A percentile compares a stretch with the other conserved stretches of the same genome.
phyloP scores from a whole-genome alignment of 1,140 invertebrate genomes.

The Drosophila trapezifrons region DNA sequence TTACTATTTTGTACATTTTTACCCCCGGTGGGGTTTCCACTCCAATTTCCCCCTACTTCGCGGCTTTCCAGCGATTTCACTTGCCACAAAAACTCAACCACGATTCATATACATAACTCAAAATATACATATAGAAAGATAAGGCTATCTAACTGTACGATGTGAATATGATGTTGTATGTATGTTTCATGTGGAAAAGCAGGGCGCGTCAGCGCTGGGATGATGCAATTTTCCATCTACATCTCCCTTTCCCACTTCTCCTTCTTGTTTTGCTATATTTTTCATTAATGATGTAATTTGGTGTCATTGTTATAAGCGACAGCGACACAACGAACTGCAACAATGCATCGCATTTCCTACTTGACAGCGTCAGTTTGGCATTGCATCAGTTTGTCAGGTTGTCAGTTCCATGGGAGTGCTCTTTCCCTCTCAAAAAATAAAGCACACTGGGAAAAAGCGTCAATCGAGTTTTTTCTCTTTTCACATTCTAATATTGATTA shows the following conservation, averaged over 20 bases:
- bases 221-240: conserved; percentile 39
- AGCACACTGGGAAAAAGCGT: neutral
- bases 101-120: conserved; percentile 16
- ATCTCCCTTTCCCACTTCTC: neutral
- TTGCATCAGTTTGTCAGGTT: conserved; percentile 41
- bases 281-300: conserved; percentile 74
- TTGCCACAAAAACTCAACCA: conserved; percentile 28
- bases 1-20: conserved; percentile 11
- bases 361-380: conserved; percentile 50
- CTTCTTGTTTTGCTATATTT: conserved; percentile 41
- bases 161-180: neutral
- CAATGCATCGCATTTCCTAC: conserved; percentile 64
- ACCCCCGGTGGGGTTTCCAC: neutral
- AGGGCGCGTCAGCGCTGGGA: conserved; percentile 21
- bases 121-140: conserved; percentile 8
- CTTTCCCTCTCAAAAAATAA: neutral
- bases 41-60: neutral
- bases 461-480: neutral
- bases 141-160: conserved; percentile 12
- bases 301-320: conserved; percentile 62
- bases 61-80: conserved; percentile 33
- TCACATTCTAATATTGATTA: too few species aligned
- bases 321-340: conserved; percentile 40
- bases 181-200: conserved; percentile 19
- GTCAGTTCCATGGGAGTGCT: conserved; percentile 38